phyloP scores from a whole-genome alignment of 2,888 invertebrate species.

The Drosophila bunnanda region DNA sequence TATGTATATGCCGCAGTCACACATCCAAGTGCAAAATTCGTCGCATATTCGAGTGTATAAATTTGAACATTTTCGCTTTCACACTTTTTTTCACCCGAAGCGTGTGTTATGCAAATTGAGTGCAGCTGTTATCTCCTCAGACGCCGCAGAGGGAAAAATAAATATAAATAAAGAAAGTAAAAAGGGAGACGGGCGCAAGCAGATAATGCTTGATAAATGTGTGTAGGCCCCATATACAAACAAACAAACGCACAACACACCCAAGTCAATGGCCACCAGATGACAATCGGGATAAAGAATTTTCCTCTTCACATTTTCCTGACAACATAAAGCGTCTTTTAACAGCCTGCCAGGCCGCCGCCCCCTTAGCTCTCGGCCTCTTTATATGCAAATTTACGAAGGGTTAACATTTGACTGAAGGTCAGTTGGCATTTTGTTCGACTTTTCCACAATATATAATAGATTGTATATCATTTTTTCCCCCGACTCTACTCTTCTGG shows the following conservation, averaged over 20 bases:
- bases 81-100: constrained; percentile 42
- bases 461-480: constrained; percentile 69
- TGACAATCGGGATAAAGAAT: constrained; percentile 51
- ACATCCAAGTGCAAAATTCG: constrained; percentile 50
- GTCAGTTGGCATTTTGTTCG: constrained; percentile 70
- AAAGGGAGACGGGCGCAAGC: constrained; percentile 48
- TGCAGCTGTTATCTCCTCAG: constrained; percentile 71
- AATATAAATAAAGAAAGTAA: constrained; percentile 49
- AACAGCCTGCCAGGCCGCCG: constrained; percentile 50
- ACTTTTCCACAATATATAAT: constrained; percentile 44
- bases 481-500: neutral
- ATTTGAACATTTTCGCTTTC: constrained; percentile 56
- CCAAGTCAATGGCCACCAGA: constrained; percentile 44
- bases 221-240: constrained; percentile 49
- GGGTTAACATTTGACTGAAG: constrained; percentile 76
- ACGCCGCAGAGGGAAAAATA: constrained; percentile 41
- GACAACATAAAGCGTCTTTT: constrained; percentile 75
- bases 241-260: constrained; percentile 25
- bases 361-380: constrained; percentile 43
- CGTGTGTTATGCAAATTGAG: constrained; percentile 69
- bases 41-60: constrained; percentile 58
- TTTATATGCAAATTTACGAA: constrained; percentile 75
- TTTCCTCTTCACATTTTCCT: constrained; percentile 40
- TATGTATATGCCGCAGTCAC: constrained; percentile 5
- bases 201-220: constrained; percentile 76